Evolutionary conservation across 2,888 invertebrate species (phyloP).

Genomic region (Himalopsyche japonica): DNA sequence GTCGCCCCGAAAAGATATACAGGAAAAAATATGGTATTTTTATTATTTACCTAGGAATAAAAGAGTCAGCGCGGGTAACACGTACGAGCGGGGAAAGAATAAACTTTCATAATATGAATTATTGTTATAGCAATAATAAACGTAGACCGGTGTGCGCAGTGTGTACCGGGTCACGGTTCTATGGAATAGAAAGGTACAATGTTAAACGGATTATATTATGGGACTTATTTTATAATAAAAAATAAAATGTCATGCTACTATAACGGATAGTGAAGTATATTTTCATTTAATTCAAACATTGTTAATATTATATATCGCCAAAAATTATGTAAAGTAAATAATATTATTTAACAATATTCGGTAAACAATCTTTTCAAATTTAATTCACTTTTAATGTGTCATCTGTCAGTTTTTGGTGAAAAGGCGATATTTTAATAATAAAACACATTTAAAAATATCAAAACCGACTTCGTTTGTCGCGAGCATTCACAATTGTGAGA

Average conservation of each 20-base stretch:
- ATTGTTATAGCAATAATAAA: constrained; percentile 41
- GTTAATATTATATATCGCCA: no score
- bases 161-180: not conserved
- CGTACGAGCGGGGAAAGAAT: constrained; percentile 36
- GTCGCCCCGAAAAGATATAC: constrained; percentile 31
- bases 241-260: not conserved
- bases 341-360: no score
- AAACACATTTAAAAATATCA: no score
- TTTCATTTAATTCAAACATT: no score
- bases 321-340: no score
- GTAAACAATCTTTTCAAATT: no score
- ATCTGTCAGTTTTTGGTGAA: no score
- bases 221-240: not conserved
- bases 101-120: constrained; percentile 39
- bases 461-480: no score
- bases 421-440: no score
- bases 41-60: constrained; percentile 41
- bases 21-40: constrained; percentile 36
- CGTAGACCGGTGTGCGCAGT: constrained; percentile 28
- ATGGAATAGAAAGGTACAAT: not conserved
- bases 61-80: constrained; percentile 32
- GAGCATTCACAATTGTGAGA: no score
- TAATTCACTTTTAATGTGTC: no score
- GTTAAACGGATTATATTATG: not conserved
- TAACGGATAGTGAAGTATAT: not conserved